Evolutionary conservation across 2,888 invertebrate genomes (phyloP).

Genomic region (Idaea biselata): DNA sequence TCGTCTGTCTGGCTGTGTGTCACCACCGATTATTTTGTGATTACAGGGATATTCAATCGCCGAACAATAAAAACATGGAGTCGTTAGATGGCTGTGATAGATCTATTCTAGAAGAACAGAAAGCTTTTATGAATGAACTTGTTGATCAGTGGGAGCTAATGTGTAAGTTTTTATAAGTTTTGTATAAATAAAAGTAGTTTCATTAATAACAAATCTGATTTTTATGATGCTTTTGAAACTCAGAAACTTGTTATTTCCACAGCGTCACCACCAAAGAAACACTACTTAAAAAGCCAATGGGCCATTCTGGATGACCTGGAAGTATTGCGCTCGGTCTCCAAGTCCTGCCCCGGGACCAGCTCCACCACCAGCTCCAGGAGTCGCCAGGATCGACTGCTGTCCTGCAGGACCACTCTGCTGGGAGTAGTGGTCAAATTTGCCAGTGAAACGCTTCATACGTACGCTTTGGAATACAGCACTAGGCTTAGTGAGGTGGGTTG

Average conservation of each 20-base stretch:
- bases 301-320: conserved; percentile 55
- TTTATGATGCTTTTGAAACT: no score
- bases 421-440: conserved; percentile 68
- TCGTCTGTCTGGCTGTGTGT: no score
- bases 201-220: no score
- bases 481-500: conserved; percentile 72
- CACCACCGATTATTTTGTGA: not conserved
- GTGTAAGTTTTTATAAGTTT: conserved; percentile 47
- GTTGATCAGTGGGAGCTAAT: conserved; percentile 72
- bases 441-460: conserved; percentile 69
- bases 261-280: conserved; percentile 56
- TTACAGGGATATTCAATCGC: not conserved
- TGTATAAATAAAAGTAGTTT: no score
- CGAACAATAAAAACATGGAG: not conserved
- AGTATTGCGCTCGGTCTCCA: conserved; percentile 35
- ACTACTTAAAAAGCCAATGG: conserved; percentile 62
- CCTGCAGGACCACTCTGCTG: conserved; percentile 56
- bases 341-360: conserved; percentile 21
- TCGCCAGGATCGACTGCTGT: conserved; percentile 45
- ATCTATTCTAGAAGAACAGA: conserved; percentile 46
- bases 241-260: no score
- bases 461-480: conserved; percentile 74
- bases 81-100: not conserved
- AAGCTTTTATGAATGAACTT: conserved; percentile 66
- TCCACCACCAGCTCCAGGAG: conserved; percentile 17